phyloP scores from a whole-genome alignment of 2,113 vertebrate species.

The Megaptera novaeangliae region DNA sequence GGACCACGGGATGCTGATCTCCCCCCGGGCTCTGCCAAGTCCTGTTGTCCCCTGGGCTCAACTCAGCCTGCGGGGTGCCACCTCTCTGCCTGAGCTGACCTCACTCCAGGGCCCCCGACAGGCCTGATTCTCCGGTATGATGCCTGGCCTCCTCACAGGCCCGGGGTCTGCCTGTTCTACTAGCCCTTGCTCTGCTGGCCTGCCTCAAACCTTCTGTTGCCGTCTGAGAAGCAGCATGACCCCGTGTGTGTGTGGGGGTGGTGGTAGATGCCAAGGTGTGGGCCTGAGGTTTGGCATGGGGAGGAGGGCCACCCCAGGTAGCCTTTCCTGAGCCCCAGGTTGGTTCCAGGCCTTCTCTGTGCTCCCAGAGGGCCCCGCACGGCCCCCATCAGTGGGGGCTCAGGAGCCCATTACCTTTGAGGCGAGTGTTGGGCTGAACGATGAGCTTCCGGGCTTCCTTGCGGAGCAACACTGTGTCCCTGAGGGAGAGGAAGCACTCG shows the following conservation, averaged over 20 bases:
- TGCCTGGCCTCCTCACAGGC: background rate
- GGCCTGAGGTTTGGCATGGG: background rate
- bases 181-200: background rate
- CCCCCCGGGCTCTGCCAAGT: background rate
- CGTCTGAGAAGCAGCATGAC: background rate
- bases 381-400: too few relatives aligned
- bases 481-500: conserved; percentile 86
- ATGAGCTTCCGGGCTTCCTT: conserved; percentile 93
- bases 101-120: rapidly evolving
- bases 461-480: conserved; percentile 88
- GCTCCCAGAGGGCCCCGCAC: background rate
- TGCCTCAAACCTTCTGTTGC: background rate
- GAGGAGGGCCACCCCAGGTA: background rate
- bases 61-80: background rate
- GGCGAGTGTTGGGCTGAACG: conserved; percentile 90
- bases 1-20: background rate
- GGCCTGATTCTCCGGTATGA: background rate
- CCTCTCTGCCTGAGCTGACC: background rate
- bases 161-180: background rate
- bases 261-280: background rate
- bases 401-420: conserved; percentile 79
- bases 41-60: background rate
- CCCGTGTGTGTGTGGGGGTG: background rate
- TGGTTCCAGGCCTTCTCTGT: background rate
- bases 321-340: background rate